Evolutionary conservation across 2,888 invertebrate genomes (phyloP), one percentile per base, ranked within the genome.

Genomic region (Zygaena filipendulae): DNA sequence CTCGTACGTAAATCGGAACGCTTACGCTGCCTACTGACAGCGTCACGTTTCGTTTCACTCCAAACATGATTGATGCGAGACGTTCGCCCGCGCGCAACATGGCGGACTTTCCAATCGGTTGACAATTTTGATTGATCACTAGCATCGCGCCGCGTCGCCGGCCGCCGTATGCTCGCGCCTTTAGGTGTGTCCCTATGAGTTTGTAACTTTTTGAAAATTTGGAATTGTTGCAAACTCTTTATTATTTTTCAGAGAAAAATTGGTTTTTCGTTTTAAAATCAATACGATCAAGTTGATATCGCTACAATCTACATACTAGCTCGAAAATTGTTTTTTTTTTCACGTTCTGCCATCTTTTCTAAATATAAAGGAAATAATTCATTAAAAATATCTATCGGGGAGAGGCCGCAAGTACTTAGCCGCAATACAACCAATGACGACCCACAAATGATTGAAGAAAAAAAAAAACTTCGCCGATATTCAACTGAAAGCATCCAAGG

Each of bases 51-150:
- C 49, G 49, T 45, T 45, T 44, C 48, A 40, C 50, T 48, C 46
- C 40, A 43, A 44, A 44, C 45, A 70, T 71, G 72, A 75, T 74
- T 75, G 71, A 75, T 75, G 70, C 39, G 35, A 46, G 56, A 52
- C 60, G 59, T 51, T 54, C 57, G 56, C 55, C 51, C 56, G 52
- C 52, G 51, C 55, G 50, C 54, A 57, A 59, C 62, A 58, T 56
- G 59, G 53, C 55, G 57, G 55, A 61, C 66, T 68, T 68, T 63
- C 64, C 69, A 57, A 74, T 69, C 70, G 67, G 56, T 63, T 75
- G 77, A 77, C 75, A 74, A 70, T 71, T 72, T 68, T 75, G 77
- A 77, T 77, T 68, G 77, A 77, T 77, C 64, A 53, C 45, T 29
- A 4, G 4, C 16, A 6, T 16, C 16, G 7, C 5, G 5, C 16